Conservation (phyloP, 2,888 invertebrate species). For the Pachliopta kotzebuea region DNA sequence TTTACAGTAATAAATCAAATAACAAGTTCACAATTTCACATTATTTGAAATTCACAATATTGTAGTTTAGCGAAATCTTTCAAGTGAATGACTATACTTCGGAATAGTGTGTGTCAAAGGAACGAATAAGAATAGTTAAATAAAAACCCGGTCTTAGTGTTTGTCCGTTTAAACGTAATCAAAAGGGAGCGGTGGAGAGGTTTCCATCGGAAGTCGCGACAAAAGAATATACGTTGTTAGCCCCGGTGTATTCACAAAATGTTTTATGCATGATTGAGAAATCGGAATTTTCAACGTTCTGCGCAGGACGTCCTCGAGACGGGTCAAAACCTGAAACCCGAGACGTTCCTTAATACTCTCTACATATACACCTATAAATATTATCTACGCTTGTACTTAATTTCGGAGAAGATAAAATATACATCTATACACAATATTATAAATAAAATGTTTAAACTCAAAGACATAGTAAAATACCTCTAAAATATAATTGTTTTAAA, state of each 20-base stretch:
- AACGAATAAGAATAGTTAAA: neutral
- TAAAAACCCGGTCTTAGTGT: neutral
- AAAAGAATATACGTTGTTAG: slow-evolving; percentile 18
- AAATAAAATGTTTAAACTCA: too few relatives aligned
- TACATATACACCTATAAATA: slow-evolving; percentile 3
- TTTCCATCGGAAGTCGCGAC: slow-evolving; percentile 25
- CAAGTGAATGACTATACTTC: too few relatives aligned
- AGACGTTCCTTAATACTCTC: slow-evolving; percentile 12
- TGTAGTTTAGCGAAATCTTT: too few relatives aligned
- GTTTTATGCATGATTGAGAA: slow-evolving; percentile 29
- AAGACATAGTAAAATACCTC: too few relatives aligned
- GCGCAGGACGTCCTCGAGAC: slow-evolving; percentile 27
- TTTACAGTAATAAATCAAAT: neutral
- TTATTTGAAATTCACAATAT: too few relatives aligned
- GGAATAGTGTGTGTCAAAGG: too few relatives aligned
- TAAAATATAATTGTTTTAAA: too few relatives aligned
- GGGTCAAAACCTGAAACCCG: slow-evolving; percentile 26
- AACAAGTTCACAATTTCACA: neutral
- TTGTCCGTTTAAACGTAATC: slow-evolving; percentile 14
- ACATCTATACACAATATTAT: neutral
- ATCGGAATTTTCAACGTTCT: slow-evolving; percentile 29
- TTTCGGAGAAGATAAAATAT: slow-evolving; percentile 1
- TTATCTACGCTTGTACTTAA: slow-evolving; percentile 7
- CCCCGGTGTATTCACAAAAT: slow-evolving; percentile 25
- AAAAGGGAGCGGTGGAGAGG: slow-evolving; percentile 18